Evolutionary conservation across 2,888 invertebrate species (phyloP).

Genomic region (Spisula subtruncata): DNA sequence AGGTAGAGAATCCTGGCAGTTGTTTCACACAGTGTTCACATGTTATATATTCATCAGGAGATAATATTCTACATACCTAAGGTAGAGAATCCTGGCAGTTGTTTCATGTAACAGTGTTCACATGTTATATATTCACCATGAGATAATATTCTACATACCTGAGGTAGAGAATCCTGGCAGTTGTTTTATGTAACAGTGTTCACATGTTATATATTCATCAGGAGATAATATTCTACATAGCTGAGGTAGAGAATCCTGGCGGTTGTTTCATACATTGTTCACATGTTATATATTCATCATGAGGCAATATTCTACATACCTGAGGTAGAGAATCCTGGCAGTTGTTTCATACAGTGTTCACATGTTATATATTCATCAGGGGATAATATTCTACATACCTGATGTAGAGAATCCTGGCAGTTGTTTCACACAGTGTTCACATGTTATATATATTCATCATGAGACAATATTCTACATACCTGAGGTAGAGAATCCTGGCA

Average conservation of each 20-base stretch:
- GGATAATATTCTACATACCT: conserved; percentile 85
- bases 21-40: conserved; percentile 42
- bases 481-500: conserved; percentile 65
- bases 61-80: conserved; percentile 84
- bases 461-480: conserved; percentile 82
- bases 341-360: conserved; percentile 39
- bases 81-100: background rate
- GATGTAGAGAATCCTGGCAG: background rate
- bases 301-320: conserved; percentile 82
- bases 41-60: conserved; percentile 77
- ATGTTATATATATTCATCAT: conserved; percentile 77
- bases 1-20: background rate
- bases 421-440: conserved; percentile 37
- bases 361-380: conserved; percentile 76
- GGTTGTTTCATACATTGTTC: conserved; percentile 40
- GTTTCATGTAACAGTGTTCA: conserved; percentile 42
- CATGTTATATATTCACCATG: conserved; percentile 76
- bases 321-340: conserved; percentile 65
- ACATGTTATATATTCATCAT: conserved; percentile 76
- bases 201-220: conserved; percentile 76
- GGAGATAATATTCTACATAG: conserved; percentile 78
- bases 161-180: background rate
- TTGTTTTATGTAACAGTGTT: conserved; percentile 33
- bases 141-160: conserved; percentile 85
- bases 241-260: conserved; percentile 24